Evolutionary conservation across 2,113 vertebrate genomes (phyloP), one percentile per base, ranked within the genome.

Genomic region (Toxotes chatareus): DNA sequence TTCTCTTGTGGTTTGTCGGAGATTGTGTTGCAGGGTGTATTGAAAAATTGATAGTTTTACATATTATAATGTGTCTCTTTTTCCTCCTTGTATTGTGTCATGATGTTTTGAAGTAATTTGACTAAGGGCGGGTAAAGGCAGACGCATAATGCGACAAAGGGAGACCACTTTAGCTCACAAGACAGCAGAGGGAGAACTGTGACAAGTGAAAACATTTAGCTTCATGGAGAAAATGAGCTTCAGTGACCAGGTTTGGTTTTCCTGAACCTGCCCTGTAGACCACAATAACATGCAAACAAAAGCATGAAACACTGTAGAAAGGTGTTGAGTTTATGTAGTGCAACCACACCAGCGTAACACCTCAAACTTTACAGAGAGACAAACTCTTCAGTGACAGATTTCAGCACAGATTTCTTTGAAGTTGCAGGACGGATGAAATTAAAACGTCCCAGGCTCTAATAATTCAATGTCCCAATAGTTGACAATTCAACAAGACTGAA

Each of bases 51-150:
- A 87, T 90, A 51, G 63, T 38, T 56, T 78, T 59, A 47, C 38
- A 53, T 63, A 76, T 79, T 21, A 55, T 62, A 21, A 67, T 6
- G 17, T 40, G 56, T 76, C 56, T 78, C 36, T 32, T 59, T 51
- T 66, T 64, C 49, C 64, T 44, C n/a, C 47, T 88, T 27, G 56
- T 79, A 47, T 72, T 60, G 82, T 87, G 73, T 0, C 47, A 73
- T 78, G 73, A 81, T 86, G 69, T 86, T 90, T 86, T 76, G 67
- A 72, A 61, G 80, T 83, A 81, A 91, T 65, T 68, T 83, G 74
- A 85, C 56, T 14, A 13, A 0, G 31, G 0, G n/a, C 12, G 10
- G 44, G 38, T 1, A 34, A 40, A 53, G 19, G 76, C 56, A 44
- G 0, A 44, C 19, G 4, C 34, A 69, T 12, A 76, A 53, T 63